phyloP scores from a whole-genome alignment of 2,797 vertebrate genomes.

The Sebastes trivittatus region DNA sequence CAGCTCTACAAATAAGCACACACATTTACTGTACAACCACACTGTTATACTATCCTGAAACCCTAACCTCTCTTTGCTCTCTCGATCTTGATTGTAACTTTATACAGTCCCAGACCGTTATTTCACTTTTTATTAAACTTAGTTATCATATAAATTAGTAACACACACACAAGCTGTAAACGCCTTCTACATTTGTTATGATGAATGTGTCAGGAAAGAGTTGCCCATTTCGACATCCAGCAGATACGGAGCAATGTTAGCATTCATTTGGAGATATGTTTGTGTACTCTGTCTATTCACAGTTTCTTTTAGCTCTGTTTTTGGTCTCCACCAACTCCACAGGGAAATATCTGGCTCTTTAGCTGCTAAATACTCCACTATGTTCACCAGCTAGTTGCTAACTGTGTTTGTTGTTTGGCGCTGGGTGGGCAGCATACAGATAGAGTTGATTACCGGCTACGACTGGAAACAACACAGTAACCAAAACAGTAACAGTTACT shows the following conservation, averaged over 20 bases:
- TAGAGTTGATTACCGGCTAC: not conserved
- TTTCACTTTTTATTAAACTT: not conserved
- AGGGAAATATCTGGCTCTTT: not conserved
- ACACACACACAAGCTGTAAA: not conserved
- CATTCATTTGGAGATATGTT: not conserved
- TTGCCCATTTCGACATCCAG: not conserved
- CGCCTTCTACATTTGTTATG: not conserved
- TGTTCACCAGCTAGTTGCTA: not conserved
- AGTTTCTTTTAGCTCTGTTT: not conserved
- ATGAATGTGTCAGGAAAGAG: not conserved
- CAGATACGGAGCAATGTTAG: not conserved
- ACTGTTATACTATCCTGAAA: not conserved
- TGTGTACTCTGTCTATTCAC: not conserved
- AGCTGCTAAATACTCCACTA: not conserved
- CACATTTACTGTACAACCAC: not conserved
- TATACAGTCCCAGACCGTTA: not conserved
- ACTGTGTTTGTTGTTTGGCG: not conserved
- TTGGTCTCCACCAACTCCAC: not conserved
- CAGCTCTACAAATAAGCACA: not conserved
- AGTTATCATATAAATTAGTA: not conserved
- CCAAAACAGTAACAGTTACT: not conserved
- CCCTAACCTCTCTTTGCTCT: not conserved
- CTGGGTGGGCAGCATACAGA: not conserved
- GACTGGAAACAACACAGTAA: not conserved
- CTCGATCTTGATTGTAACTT: not conserved